Conservation (phyloP, 2,888 invertebrate species). For the Trimorus sp. region DNA sequence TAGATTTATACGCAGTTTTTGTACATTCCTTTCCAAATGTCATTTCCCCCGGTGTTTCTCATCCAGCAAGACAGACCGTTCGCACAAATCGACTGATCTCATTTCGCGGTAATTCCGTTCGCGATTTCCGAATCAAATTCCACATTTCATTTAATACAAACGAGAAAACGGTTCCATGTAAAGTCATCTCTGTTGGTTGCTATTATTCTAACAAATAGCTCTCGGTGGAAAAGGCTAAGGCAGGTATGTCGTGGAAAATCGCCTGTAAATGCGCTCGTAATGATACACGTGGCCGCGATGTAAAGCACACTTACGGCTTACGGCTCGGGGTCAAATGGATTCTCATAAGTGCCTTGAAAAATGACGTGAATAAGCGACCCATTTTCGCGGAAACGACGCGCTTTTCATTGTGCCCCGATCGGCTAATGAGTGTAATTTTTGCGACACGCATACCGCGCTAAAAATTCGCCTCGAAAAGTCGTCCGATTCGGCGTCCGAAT, state of each 20-base stretch:
- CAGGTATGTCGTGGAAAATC: slow-evolving; percentile 51
- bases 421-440: too few species aligned
- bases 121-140: too few species aligned
- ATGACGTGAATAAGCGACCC: slow-evolving; percentile 43
- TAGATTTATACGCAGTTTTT: too few species aligned
- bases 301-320: slow-evolving; percentile 23
- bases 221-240: slow-evolving; percentile 28
- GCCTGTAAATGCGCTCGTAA: slow-evolving; percentile 39
- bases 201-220: slow-evolving; percentile 14
- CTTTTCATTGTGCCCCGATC: too few species aligned
- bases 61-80: too few species aligned
- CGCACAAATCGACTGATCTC: too few species aligned
- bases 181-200: slow-evolving; percentile 22
- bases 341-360: slow-evolving; percentile 39
- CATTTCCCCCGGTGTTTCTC: too few species aligned
- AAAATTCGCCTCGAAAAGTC: too few species aligned
- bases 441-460: too few species aligned
- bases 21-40: too few species aligned
- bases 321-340: slow-evolving; percentile 32
- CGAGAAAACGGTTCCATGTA: slow-evolving; percentile 25
- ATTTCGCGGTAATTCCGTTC: too few species aligned
- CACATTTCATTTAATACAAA: not conserved
- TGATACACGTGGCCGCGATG: slow-evolving; percentile 40
- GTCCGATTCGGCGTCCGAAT: too few species aligned
- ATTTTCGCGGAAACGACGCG: slow-evolving; percentile 3